phyloP scores from a whole-genome alignment of 2,888 invertebrate species.

The Mantis religiosa region DNA sequence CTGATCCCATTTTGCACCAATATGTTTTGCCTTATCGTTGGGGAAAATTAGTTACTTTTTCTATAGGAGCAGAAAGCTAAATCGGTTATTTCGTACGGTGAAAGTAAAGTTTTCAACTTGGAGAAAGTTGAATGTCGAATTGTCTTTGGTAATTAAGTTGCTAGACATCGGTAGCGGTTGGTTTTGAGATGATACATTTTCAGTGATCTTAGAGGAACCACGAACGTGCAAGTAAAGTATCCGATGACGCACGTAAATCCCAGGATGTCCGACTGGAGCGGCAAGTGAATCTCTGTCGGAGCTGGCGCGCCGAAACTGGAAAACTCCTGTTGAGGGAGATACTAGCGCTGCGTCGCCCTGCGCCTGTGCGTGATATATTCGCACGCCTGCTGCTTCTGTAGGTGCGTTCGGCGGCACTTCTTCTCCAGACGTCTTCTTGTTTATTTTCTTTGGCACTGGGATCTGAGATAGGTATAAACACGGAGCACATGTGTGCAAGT shows the following conservation, averaged over 20 bases:
- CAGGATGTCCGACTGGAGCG: not conserved
- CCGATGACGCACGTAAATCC: not conserved
- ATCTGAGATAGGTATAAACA: not conserved
- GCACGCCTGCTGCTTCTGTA: not conserved
- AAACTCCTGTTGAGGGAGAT: not conserved
- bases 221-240: not conserved
- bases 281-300: not conserved
- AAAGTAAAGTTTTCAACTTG: too few species aligned
- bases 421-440: not conserved
- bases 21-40: not conserved
- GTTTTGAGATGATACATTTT: not conserved
- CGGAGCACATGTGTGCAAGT: too few species aligned
- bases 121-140: too few species aligned
- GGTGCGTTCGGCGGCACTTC: not conserved
- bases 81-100: too few species aligned
- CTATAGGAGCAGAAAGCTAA: too few species aligned
- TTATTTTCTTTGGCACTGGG: not conserved
- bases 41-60: too few species aligned
- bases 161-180: not conserved
- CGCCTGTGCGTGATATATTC: not conserved
- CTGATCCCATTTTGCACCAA: not conserved
- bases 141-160: not conserved
- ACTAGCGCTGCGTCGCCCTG: not conserved
- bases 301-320: slow-evolving; percentile 17
- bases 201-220: too few species aligned